Conservation (phyloP, 2,113 vertebrate species). For the Ceyx melanurus region DNA sequence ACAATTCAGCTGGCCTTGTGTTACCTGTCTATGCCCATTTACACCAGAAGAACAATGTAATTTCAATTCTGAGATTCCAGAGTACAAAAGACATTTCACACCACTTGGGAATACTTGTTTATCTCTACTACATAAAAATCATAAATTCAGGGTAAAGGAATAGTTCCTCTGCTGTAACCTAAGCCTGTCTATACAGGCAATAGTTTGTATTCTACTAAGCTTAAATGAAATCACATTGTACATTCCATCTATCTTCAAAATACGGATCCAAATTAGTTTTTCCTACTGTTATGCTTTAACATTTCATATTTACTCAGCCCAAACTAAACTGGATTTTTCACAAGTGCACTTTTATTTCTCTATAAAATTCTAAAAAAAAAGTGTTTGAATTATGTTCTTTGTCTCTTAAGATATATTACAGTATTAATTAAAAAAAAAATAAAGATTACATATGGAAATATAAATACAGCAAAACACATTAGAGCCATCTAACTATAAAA, state of each 20-base stretch:
- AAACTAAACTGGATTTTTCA: not conserved
- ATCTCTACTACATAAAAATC: not conserved
- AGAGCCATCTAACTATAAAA: not conserved
- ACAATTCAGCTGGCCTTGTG: constrained; percentile 33
- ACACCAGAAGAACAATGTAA: not conserved
- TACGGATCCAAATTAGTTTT: not conserved
- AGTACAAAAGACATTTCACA: constrained; percentile 22
- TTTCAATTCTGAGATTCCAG: constrained; percentile 23
- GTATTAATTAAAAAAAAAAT: not conserved
- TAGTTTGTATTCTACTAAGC: not conserved
- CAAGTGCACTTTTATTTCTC: not conserved
- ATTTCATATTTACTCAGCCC: not conserved
- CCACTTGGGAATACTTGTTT: not conserved
- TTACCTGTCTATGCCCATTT: constrained; percentile 39
- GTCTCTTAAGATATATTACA: not conserved
- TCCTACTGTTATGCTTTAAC: not conserved
- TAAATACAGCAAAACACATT: not conserved
- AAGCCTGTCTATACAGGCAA: not conserved
- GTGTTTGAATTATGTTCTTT: not conserved
- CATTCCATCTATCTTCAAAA: not conserved
- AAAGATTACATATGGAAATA: not conserved
- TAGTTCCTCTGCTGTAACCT: not conserved
- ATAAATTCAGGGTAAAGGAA: not conserved
- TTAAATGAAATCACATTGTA: not conserved
- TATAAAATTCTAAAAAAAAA: not conserved